Base-by-base conservation (phyloP, 1,140 invertebrate species). In the Halictus rubicundus region DNA sequence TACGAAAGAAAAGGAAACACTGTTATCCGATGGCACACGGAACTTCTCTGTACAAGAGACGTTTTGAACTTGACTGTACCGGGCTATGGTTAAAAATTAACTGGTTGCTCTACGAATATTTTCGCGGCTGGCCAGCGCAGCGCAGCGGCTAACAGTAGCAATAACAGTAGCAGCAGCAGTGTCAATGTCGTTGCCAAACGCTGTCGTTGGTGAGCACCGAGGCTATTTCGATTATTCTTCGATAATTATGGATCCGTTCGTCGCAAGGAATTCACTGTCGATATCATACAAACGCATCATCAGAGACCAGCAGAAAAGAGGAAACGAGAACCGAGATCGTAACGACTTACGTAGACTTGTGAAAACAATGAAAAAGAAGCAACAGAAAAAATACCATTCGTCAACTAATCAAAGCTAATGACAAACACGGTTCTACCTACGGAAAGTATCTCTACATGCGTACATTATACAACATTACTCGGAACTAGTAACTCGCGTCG, bases 141-240 rank as follows among this genome's bases (percentile, higher is more conserved):
- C 2, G 32, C 32, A 32, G 32, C 32, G 32, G 32, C 32, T 32
- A 32, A 5, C 32, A 32, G 27, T 32, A 32, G 27, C 39, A 37
- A 4, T 42, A 23, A 46, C 25, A 64, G 49, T 19, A 46, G 42
- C 42, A 49, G n/a, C 54, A 46, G 49, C 49, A 64, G 54, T 21
- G 54, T 25, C 66, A 49, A 70, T 37, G 27, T 49, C 57, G 66
- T 61, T 70, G 74, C 74, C 66, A 77, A 57, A 70, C 54, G n/a
- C 46, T 27, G 59, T 23, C 42, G 46, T 23, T 25, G 14, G 9
- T 32, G n/a, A 19, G 63, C 49, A 46, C 69, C 7, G 46, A 78
- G 71, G 76, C 76, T 78, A 78, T 78, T 78, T 78, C 60, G 60
- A 78, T 72, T 72, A 68, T 78, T 72, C 49, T 68, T 12, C n/a